Evolutionary conservation across 2,797 vertebrate genomes (phyloP), one percentile per base, ranked within the genome.

Genomic region (Tenualosa ilisha): DNA sequence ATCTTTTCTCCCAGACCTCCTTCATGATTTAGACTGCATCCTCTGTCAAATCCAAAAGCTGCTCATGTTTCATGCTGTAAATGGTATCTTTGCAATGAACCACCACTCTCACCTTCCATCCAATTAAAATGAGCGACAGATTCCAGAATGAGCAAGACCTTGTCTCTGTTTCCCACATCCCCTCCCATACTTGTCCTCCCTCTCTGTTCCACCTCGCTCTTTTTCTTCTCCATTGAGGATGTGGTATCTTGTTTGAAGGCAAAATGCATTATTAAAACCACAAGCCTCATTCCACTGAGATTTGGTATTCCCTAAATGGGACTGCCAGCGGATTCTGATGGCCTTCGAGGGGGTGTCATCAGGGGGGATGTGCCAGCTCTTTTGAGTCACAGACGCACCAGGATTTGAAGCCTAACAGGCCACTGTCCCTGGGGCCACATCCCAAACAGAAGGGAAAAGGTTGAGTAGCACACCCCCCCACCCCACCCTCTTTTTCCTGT

Each of bases 261-360:
- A 56, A 82, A 87, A 81, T 81, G 63, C 61, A 84, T 86, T 87
- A 82, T 84, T 87, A 84, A 84, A 86, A 86, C 54, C 22, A 72
- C 26, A 26, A 50, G 81, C 31, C 56, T 8, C 46, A 49, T 43
- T 50, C 79, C 56, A 26, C 50, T 49, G 43, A 81, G 43, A 40
- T 72, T 51, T 72, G 49, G 81, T 75, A 75, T 85, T 82, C 72
- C 81, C 50, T 46, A 40, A 22, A 79, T 79, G 72, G 72, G 72
- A 79, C 72, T 43, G 72, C 72, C 72, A 46, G 26, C 40, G 72
- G 72, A 79, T 79, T 46, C 72, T 9, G 72, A 40, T 79, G 72
- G 72, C 72, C 72, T 79, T 79, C 72, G 40, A 79, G 72, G 72
- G 40, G 72, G 72, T 43, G 72, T 79, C 72, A 79, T 79, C 40